Conservation (phyloP, 1,140 invertebrate species). For the Eriosoma lanigerum region DNA sequence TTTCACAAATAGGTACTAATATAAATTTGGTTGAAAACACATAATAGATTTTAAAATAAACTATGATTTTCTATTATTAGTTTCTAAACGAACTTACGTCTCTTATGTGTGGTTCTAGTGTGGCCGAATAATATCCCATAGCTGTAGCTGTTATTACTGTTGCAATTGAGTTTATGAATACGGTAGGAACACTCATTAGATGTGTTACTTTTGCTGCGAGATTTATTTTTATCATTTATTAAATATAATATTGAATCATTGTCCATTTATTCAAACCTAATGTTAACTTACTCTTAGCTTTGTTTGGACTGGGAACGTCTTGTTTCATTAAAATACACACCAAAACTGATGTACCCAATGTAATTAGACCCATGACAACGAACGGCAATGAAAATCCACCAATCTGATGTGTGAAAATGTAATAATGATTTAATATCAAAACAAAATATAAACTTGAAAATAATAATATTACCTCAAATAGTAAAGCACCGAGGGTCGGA, state of each 20-base stretch:
- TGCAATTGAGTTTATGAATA: constrained; percentile 58
- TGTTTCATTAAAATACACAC: constrained; percentile 45
- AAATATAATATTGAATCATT: not conserved
- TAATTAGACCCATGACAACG: constrained; percentile 62
- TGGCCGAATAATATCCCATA: constrained; percentile 62
- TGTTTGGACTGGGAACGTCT: constrained; percentile 38
- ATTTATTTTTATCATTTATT: not conserved
- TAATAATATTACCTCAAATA: constrained; percentile 58
- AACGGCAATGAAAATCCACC: constrained; percentile 68
- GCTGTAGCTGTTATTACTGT: constrained; percentile 59
- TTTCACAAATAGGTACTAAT: too few species aligned
- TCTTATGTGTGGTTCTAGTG: constrained; percentile 63
- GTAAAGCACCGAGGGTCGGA: constrained; percentile 62
- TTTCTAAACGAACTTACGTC: constrained; percentile 55
- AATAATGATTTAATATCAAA: too few species aligned
- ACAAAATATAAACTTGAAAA: too few species aligned
- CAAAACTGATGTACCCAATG: constrained; percentile 17
- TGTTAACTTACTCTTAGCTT: constrained; percentile 33
- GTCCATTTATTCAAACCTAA: too few species aligned
- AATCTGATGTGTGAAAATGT: constrained; percentile 54
- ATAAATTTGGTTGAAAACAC: too few species aligned
- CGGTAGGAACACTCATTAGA: constrained; percentile 57
- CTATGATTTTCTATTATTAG: too few species aligned
- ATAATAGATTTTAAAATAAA: too few species aligned
- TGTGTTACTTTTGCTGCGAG: constrained; percentile 55